Percentiles rank a stretch among this genome's conserved stretches.
These are phyloP conservation scores for Platorchestia sp. DNA, from an alignment of 1,140 invertebrate species.

Conservation along the genomic window DNA sequence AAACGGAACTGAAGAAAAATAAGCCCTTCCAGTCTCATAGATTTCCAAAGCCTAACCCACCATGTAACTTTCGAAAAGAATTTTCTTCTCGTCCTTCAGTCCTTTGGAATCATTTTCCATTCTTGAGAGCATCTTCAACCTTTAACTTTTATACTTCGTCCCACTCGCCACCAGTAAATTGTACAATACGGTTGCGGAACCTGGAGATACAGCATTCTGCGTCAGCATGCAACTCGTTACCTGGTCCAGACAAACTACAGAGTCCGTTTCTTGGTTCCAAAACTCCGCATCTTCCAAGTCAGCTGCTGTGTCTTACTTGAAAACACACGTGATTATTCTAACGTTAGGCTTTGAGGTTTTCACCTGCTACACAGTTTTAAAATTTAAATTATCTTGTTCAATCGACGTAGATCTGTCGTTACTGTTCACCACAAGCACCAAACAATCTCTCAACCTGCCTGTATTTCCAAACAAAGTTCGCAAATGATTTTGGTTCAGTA, in stretches of 20 bases:
- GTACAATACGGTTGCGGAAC: background rate
- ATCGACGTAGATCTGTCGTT: background rate
- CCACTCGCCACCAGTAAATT: constrained; percentile 6
- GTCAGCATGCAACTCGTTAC: background rate
- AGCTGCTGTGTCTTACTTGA: background rate
- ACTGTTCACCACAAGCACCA: background rate
- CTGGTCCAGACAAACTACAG: background rate
- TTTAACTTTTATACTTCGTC: background rate
- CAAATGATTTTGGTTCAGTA: background rate
- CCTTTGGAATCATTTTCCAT: background rate
- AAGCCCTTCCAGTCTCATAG: background rate
- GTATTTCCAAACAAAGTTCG: background rate
- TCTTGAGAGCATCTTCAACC: background rate
- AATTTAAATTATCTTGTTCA: constrained; percentile 1
- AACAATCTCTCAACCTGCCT: background rate
- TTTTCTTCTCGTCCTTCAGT: background rate
- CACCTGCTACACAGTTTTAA: background rate
- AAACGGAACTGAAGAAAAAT: background rate
- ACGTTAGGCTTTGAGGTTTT: background rate
- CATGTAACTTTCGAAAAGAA: background rate
- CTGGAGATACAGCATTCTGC: background rate
- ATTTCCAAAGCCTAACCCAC: constrained; percentile 19
- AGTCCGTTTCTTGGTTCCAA: background rate
- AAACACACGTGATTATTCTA: background rate
- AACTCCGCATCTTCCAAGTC: background rate